Percentiles rank a stretch among this genome's conserved stretches.
Evolutionary conservation across 2,797 vertebrate species (phyloP).

Genomic region (Crenuchus spilurus): DNA sequence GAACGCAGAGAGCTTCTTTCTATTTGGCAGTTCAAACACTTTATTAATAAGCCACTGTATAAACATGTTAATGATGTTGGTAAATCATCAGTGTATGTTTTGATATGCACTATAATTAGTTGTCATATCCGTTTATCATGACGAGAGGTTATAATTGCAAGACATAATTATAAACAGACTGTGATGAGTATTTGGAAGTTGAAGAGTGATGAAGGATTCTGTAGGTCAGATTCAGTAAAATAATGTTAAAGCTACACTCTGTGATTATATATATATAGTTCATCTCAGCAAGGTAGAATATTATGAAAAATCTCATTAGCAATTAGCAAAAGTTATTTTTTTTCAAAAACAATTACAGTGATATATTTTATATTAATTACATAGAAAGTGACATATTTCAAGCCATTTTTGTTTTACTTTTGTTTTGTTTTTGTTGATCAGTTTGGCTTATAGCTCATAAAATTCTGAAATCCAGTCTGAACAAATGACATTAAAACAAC

Average conservation of each 20-base stretch:
- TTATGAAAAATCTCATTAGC: too few relatives aligned
- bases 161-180: conserved; percentile 42
- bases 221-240: conserved; percentile 2
- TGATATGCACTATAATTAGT: conserved; percentile 38
- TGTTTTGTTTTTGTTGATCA: too few relatives aligned
- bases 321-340: too few relatives aligned
- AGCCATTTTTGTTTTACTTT: too few relatives aligned
- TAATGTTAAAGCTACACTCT: background rate
- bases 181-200: conserved; percentile 39
- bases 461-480: too few relatives aligned
- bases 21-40: background rate
- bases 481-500: too few relatives aligned
- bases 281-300: too few relatives aligned
- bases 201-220: conserved; percentile 2
- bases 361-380: too few relatives aligned
- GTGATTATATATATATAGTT: too few relatives aligned
- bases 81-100: conserved; percentile 37
- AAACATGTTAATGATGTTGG: conserved; percentile 40
- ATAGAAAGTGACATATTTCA: too few relatives aligned
- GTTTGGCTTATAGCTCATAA: too few relatives aligned
- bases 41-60: conserved; percentile 19
- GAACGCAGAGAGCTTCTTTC: background rate
- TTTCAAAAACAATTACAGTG: too few relatives aligned
- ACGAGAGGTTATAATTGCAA: conserved; percentile 39
- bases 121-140: conserved; percentile 40